Conservation (phyloP, 2,888 invertebrate genomes). For the Lapara coniferarum region DNA sequence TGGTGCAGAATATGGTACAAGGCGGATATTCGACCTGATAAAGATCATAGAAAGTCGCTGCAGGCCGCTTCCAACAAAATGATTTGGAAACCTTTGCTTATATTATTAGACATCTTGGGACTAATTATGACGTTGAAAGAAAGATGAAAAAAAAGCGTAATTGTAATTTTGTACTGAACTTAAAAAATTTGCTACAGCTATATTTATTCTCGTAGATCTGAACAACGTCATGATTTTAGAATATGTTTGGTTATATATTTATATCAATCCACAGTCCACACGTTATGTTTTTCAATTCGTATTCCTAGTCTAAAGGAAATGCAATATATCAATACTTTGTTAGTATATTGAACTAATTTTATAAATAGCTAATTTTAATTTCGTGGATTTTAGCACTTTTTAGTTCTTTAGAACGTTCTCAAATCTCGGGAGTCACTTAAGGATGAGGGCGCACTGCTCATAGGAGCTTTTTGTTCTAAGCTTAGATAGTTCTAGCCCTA, state of each 20-base stretch:
- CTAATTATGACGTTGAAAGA: not conserved
- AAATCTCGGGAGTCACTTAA: too few species aligned
- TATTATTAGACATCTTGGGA: too few species aligned
- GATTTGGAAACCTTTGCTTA: too few species aligned
- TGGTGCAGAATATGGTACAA: too few species aligned
- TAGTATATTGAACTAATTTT: too few species aligned
- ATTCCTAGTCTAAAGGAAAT: not conserved
- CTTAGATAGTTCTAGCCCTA: too few species aligned
- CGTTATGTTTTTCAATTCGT: not conserved
- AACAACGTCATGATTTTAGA: conserved; percentile 9
- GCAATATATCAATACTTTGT: not conserved
- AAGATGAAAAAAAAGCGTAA: not conserved
- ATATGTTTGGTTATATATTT: conserved; percentile 4
- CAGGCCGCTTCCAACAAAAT: not conserved
- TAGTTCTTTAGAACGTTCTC: too few species aligned
- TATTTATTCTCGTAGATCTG: not conserved
- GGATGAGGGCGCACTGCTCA: too few species aligned
- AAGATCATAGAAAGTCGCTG: not conserved
- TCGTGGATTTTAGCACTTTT: too few species aligned
- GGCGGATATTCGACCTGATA: too few species aligned
- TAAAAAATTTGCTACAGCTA: not conserved
- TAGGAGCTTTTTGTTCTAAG: too few species aligned
- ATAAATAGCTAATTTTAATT: too few species aligned
- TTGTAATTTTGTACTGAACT: conserved; percentile 1
- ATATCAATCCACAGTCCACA: not conserved